phyloP scores from a whole-genome alignment of 2,888 invertebrate species.

The Cremastobaeus sp. region DNA sequence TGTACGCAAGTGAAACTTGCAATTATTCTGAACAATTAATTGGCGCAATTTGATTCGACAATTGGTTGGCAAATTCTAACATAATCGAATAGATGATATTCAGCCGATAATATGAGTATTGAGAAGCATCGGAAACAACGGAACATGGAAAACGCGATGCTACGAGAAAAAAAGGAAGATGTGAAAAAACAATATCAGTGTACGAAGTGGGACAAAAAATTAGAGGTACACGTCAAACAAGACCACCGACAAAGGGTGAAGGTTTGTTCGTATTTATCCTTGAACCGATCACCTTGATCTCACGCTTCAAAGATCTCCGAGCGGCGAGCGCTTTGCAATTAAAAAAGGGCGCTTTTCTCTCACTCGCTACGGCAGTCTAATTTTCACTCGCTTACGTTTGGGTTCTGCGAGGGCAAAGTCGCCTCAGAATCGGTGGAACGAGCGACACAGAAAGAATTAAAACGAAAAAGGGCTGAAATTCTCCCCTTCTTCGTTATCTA shows the following conservation, averaged over 20 bases:
- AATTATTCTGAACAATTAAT: too few relatives aligned
- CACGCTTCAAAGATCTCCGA: constrained; percentile 65
- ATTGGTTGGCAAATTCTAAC: too few relatives aligned
- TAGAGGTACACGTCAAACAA: constrained; percentile 20
- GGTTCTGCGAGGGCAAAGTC: constrained; percentile 50
- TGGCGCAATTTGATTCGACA: too few relatives aligned
- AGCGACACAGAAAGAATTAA: constrained; percentile 67
- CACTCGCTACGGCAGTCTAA: constrained; percentile 57
- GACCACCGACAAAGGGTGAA: constrained; percentile 50
- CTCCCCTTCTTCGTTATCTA: constrained; percentile 72
- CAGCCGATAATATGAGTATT: too few relatives aligned
- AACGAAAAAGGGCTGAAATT: constrained; percentile 68
- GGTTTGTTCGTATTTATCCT: constrained; percentile 66
- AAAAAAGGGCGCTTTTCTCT: constrained; percentile 66
- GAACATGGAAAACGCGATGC: too few relatives aligned
- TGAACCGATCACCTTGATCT: constrained; percentile 65
- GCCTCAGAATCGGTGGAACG: constrained; percentile 45
- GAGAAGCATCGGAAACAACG: too few relatives aligned
- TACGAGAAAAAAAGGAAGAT: neutral
- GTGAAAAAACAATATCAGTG: too few relatives aligned
- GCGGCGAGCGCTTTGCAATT: constrained; percentile 70
- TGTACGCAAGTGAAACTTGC: too few relatives aligned
- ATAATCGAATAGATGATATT: too few relatives aligned
- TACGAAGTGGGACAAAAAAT: too few relatives aligned
- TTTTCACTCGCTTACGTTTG: constrained; percentile 60